Evolutionary conservation across 1,140 invertebrate species (phyloP), one percentile per base, ranked within the genome.

Genomic region (Stenopsyche tienmushanensis): DNA sequence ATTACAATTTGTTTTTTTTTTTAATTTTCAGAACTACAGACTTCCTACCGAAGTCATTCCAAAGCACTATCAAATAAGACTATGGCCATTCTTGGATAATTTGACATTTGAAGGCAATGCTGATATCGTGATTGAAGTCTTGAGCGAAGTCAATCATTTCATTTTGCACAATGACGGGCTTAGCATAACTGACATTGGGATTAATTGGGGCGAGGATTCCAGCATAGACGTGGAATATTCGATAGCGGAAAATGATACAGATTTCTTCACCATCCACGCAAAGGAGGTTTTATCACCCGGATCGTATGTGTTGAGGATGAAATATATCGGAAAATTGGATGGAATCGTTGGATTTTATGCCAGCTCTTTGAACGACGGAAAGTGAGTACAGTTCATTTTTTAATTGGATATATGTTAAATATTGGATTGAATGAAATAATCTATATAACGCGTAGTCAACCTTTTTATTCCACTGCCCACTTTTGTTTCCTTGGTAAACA

Each of bases 311-410:
- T 29, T 81, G 9, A 34, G 62, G 21, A 72, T 81, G 39, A 17
- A 54, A 2, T 80, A 78, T 64, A 58, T 66, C 21, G 79, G 79
- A 65, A 73, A 49, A 34, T 41, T 81, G 44, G 73, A 76, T 10
- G 73, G 74, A 65, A 73, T 78, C 25, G 72, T 81, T 52, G 77
- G 77, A 58, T 74, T 80, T 57, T 81, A 81, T 67, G 64, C 69
- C 20, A 81, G 79, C 65, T 72, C 67, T 1, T 9, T 78, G 15
- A 73, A 73, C 59, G 74, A 73, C 63, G 72, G 73, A 45, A 64
- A 69, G 79, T 81, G 73, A 77, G 75, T 77, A 65, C 29, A 45
- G 45, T 9, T 3, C 18, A 42, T n/a, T 42, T 42, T 42, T 13
- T 17, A 42, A 42, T 42, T 42, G 9, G n/a, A 42, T 42, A 1